Percentiles rank a stretch among this genome's conserved stretches.
These are phyloP conservation scores for Myiagra hebetior DNA, from an alignment of 2,113 vertebrate species.

Conservation along the genomic window DNA sequence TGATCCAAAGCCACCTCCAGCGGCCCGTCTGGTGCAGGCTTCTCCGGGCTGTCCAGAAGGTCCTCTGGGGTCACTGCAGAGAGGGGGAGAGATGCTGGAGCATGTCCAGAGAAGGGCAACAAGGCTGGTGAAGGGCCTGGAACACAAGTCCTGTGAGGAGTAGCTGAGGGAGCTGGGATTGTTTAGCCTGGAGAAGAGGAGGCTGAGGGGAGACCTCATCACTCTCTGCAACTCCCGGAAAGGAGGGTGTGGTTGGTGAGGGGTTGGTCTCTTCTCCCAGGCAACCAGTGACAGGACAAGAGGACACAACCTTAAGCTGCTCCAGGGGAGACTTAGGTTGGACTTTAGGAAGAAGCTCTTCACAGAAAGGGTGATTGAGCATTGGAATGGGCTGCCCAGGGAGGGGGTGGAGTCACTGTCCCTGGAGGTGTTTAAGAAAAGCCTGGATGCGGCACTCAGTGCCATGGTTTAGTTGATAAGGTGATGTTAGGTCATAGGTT, in stretches of 20 bases:
- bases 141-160: neutral
- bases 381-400: neutral
- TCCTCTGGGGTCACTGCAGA: conserved; percentile 76
- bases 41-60: conserved; percentile 78
- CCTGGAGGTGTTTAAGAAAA: neutral
- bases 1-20: conserved; percentile 82
- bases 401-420: neutral
- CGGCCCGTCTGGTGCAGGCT: conserved; percentile 70
- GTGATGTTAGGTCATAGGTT: neutral
- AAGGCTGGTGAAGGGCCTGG: neutral
- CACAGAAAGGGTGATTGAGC: neutral
- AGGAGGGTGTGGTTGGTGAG: accelerated
- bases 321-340: neutral
- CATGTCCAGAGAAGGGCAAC: neutral
- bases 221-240: neutral
- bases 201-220: neutral
- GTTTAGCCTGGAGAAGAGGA: neutral
- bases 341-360: neutral
- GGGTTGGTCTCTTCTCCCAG: neutral
- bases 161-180: neutral
- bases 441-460: neutral
- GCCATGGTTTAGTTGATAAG: neutral
- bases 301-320: neutral
- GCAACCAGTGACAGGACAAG: neutral
- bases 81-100: neutral